phyloP scores from a whole-genome alignment of 2,113 vertebrate genomes.

The Meriones unguiculatus region DNA sequence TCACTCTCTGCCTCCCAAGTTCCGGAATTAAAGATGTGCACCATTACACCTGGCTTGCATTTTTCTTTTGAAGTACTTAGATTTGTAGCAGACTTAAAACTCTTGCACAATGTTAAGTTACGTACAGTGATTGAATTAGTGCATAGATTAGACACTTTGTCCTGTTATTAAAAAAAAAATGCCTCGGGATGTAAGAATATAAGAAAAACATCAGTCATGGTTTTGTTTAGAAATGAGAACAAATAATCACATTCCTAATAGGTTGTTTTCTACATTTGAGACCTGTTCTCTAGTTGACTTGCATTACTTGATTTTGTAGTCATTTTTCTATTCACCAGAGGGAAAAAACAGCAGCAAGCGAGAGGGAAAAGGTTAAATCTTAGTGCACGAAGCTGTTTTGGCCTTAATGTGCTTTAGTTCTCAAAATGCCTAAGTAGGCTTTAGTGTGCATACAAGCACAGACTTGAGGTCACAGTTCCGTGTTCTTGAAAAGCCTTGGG shows the following conservation, averaged over 20 bases:
- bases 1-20: not conserved
- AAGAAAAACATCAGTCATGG: not conserved
- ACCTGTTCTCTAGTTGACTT: not conserved
- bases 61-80: not conserved
- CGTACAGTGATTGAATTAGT: conserved; percentile 19
- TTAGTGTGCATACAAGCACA: conserved; percentile 35
- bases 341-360: not conserved
- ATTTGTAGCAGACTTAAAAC: conserved; percentile 40
- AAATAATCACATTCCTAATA: not conserved
- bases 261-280: not conserved
- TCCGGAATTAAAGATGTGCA: not conserved
- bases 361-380: conserved; percentile 65
- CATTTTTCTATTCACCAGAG: conserved; percentile 1
- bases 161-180: conserved; percentile 11
- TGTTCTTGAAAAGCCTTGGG: conserved; percentile 64
- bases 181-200: not conserved
- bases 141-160: conserved; percentile 31
- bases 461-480: conserved; percentile 72
- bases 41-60: not conserved
- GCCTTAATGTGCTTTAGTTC: conserved; percentile 63
- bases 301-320: conserved; percentile 34
- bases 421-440: conserved; percentile 62
- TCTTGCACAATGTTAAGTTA: not conserved
- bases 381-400: conserved; percentile 55
- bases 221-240: conserved; percentile 34